Evolutionary conservation across 2,888 invertebrate genomes (phyloP).

Genomic region (Alviniconcha strummeri): DNA sequence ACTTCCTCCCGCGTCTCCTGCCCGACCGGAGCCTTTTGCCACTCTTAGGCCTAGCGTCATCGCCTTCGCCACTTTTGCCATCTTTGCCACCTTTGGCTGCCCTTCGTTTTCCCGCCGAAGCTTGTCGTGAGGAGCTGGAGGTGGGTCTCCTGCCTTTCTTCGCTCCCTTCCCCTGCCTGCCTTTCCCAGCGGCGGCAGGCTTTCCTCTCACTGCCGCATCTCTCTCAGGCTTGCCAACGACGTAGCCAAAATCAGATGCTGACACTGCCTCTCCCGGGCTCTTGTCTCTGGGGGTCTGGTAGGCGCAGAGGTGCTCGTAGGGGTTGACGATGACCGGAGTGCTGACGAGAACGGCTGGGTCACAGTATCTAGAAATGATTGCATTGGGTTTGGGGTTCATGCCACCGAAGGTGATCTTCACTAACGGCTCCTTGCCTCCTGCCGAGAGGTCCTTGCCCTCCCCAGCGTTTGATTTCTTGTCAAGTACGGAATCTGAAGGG

Average conservation of each 20-base stretch:
- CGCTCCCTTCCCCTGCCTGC: conserved; percentile 47
- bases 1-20: conserved; percentile 49
- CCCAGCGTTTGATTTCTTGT: neutral
- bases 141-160: conserved; percentile 46
- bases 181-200: conserved; percentile 44
- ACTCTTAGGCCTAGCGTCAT: conserved; percentile 55
- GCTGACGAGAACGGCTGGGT: conserved; percentile 33
- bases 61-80: conserved; percentile 42
- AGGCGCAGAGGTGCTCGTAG: conserved; percentile 56
- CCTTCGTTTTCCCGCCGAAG: conserved; percentile 51
- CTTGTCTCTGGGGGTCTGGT: conserved; percentile 36
- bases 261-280: conserved; percentile 41
- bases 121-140: conserved; percentile 47
- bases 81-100: conserved; percentile 54
- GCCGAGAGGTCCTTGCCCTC: neutral
- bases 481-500: conserved; percentile 1
- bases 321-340: conserved; percentile 66
- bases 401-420: conserved; percentile 35
- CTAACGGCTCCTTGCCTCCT: conserved; percentile 38
- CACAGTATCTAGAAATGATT: conserved; percentile 13
- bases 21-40: conserved; percentile 56
- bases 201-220: conserved; percentile 48
- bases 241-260: conserved; percentile 52
- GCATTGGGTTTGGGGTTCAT: conserved; percentile 13
- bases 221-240: conserved; percentile 49